Conservation (phyloP, 2,113 vertebrate genomes). For the Forbesichthys papilliferus region DNA sequence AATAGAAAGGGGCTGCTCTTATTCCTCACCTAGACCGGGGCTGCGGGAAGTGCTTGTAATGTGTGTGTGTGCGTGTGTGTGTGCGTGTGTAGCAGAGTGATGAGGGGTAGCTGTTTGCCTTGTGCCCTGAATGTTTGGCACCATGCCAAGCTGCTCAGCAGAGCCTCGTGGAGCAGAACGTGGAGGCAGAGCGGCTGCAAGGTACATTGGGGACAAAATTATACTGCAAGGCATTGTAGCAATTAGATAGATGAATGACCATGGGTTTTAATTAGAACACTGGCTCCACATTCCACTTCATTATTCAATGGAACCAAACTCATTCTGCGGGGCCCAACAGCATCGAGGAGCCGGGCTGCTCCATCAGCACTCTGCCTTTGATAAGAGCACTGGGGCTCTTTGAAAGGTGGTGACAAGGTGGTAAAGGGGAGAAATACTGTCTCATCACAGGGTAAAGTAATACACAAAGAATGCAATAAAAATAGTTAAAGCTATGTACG, state of each 20-base stretch:
- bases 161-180: conserved; percentile 36
- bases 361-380: conserved; percentile 72
- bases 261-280: conserved; percentile 90
- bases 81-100: conserved; percentile 4
- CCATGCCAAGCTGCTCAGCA: conserved; percentile 75
- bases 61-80: conserved; percentile 2
- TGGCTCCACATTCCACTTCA: conserved; percentile 81
- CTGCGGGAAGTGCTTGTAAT: background rate
- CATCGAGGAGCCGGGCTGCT: conserved; percentile 53
- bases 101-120: conserved; percentile 37
- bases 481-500: background rate
- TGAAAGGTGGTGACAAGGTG: conserved; percentile 41
- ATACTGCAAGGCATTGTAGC: conserved; percentile 87
- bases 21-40: too few relatives aligned
- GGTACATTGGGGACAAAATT: conserved; percentile 82
- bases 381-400: conserved; percentile 42
- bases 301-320: conserved; percentile 80
- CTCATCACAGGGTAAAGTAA: conserved; percentile 26
- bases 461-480: background rate
- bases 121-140: conserved; percentile 66
- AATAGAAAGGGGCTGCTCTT: too few relatives aligned
- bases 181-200: conserved; percentile 50
- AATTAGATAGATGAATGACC: conserved; percentile 94
- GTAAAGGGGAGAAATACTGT: conserved; percentile 37
- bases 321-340: conserved; percentile 66